Conservation (phyloP, 92 coral and sea anemone genomes). For the Blastomussa wellsi region DNA sequence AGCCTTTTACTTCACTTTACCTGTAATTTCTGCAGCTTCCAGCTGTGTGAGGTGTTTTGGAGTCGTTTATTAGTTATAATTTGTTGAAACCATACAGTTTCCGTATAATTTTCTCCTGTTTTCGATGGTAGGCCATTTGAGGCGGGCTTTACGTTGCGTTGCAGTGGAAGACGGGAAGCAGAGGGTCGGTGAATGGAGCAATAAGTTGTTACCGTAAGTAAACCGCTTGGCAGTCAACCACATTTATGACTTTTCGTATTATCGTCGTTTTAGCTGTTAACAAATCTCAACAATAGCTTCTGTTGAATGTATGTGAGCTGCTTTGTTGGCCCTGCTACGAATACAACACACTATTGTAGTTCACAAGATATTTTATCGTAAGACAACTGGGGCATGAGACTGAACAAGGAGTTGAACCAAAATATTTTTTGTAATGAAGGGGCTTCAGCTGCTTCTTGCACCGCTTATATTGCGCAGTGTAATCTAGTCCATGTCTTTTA, state of each 20-base stretch:
- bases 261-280: neutral
- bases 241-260: conserved; percentile 11
- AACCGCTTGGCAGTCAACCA: conserved; percentile 71
- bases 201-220: conserved; percentile 76
- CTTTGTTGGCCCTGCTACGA: conserved; percentile 21
- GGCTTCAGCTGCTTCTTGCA: conserved; percentile 34
- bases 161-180: conserved; percentile 74
- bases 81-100: conserved; percentile 7
- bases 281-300: conserved; percentile 1
- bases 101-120: conserved; percentile 20
- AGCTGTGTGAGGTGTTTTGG: conserved; percentile 49
- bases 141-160: conserved; percentile 61
- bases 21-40: conserved; percentile 42
- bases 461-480: neutral
- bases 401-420: conserved; percentile 19
- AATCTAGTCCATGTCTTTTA: neutral
- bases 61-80: conserved; percentile 18
- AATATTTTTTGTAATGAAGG: conserved; percentile 6
- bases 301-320: conserved; percentile 1
- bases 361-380: conserved; percentile 30
- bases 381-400: conserved; percentile 30
- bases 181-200: conserved; percentile 85
- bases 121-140: conserved; percentile 40
- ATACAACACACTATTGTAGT: conserved; percentile 48
- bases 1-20: conserved; percentile 32